phyloP scores from a whole-genome alignment of 2,797 vertebrate species.

The Anableps anableps region DNA sequence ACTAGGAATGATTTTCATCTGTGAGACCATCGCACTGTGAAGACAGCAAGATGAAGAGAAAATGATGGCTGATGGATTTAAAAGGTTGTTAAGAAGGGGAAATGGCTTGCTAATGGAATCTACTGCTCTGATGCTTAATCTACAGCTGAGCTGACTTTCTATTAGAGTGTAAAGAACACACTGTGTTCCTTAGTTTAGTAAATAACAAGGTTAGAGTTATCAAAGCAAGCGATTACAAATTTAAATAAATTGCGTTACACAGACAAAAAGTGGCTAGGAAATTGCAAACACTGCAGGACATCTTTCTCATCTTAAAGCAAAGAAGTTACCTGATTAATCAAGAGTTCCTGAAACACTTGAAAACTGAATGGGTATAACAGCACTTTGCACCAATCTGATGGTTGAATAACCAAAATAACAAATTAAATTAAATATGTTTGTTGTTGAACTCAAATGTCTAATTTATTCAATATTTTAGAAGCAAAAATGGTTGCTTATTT shows the following conservation, averaged over 20 bases:
- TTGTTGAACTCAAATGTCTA: too few species aligned
- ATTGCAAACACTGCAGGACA: slow-evolving; percentile 4
- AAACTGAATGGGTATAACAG: too few species aligned
- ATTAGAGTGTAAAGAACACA: slow-evolving; percentile 5
- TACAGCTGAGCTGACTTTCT: slow-evolving; percentile 34
- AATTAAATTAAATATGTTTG: too few species aligned
- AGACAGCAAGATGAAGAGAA: slow-evolving; percentile 38
- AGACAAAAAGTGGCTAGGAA: slow-evolving; percentile 23
- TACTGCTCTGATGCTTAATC: slow-evolving; percentile 43
- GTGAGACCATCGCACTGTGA: slow-evolving; percentile 12
- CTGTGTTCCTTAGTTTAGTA: slow-evolving; percentile 32
- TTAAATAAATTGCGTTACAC: slow-evolving; percentile 34
- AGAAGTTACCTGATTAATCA: too few species aligned
- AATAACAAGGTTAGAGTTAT: slow-evolving; percentile 42
- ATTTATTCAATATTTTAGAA: too few species aligned
- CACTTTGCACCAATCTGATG: too few species aligned
- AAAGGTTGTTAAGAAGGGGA: slow-evolving; percentile 55
- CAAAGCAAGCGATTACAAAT: slow-evolving; percentile 25
- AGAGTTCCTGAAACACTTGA: too few species aligned
- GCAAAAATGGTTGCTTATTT: too few species aligned
- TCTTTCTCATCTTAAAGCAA: too few species aligned
- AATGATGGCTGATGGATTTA: slow-evolving; percentile 52
- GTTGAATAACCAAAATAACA: too few species aligned
- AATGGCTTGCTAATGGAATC: slow-evolving; percentile 57
- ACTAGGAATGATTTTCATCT: slow-evolving; percentile 30